Base-by-base conservation (phyloP, 2,888 invertebrate genomes). In the Tenthredo livida region DNA sequence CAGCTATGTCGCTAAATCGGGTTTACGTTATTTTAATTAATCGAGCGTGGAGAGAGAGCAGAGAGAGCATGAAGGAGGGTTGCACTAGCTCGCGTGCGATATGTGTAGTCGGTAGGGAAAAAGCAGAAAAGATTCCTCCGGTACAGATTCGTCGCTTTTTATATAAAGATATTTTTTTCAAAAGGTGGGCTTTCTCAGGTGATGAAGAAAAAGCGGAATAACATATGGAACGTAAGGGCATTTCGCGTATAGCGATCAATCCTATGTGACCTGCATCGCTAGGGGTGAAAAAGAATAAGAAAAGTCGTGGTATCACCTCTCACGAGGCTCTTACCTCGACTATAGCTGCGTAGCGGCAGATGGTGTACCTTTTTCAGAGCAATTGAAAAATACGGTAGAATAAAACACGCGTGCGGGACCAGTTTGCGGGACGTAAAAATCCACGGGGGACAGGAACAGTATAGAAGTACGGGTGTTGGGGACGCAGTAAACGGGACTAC, bases 21-120 rank as follows among this genome's bases (percentile, higher is more conserved):
- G 88, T 89, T 91, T 89, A 87, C 89, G 92, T 90, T 92, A 90
- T 92, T 92, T 92, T 92, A 92, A 92, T 92, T 92, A 91, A 91
- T 92, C 91, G 90, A 91, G 89, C 17, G 47, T n/a, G 50, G 47
- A 4, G 9, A 17, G 33, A 77, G 15, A 54, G 4, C 17, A 17
- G 33, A 77, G 15, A 54, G 29, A 77, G 33, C 15, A 29, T 54
- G 47, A 54, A 77, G 7, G 7, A 17, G 67, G 67, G 67, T 6
- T 33, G 67, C 67, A 25, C 17, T 58, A 9, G 21, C 33, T 67
- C 67, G 17, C 17, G 33, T 67, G 33, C 67, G 33, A 67, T 54
- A n/a, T 54, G 33, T 33, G 6, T 33, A 6, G 15, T 67, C 10
- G 33, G 12, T 33, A 7, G 67, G 17, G 2, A 67, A 33, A 33